These are phyloP conservation scores for Globodera rostochiensis DNA, from an alignment of 1,140 invertebrate genomes.

Conservation along the genomic window DNA sequence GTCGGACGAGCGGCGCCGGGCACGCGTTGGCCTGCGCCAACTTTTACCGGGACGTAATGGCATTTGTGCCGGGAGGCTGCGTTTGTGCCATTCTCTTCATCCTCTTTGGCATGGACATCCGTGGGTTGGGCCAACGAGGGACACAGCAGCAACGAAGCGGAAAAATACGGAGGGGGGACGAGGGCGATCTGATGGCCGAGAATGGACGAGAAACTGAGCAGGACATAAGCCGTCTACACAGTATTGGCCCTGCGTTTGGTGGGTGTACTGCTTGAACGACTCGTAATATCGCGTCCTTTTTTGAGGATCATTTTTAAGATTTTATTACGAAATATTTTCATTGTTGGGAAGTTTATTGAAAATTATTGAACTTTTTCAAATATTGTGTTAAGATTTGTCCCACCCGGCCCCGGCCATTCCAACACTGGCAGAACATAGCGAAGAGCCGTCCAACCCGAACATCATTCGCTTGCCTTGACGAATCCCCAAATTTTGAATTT, in stretches of 20 bases:
- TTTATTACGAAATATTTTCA: too few relatives aligned
- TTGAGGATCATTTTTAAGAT: not conserved
- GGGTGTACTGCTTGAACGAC: not conserved
- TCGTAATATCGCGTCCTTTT: not conserved
- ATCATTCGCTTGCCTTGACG: not conserved
- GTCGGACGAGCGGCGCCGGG: constrained; percentile 35
- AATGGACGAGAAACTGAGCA: not conserved
- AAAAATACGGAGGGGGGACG: not conserved
- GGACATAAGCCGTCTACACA: not conserved
- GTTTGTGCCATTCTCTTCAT: constrained; percentile 49
- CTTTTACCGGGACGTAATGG: constrained; percentile 60
- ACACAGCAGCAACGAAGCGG: not conserved
- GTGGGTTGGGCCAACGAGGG: constrained; percentile 19
- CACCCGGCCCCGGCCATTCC: not conserved
- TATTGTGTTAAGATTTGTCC: not conserved
- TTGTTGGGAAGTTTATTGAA: too few relatives aligned
- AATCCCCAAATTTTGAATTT: too few relatives aligned
- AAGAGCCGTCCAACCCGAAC: not conserved
- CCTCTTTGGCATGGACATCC: constrained; percentile 49
- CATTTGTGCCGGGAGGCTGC: constrained; percentile 57
- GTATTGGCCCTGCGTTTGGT: not conserved
- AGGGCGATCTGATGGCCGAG: too few relatives aligned
- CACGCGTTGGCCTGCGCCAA: constrained; percentile 37
- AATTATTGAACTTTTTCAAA: too few relatives aligned
- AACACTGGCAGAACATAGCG: not conserved